phyloP scores from a whole-genome alignment of 2,888 invertebrate genomes.

The Choreutis nemorana region DNA sequence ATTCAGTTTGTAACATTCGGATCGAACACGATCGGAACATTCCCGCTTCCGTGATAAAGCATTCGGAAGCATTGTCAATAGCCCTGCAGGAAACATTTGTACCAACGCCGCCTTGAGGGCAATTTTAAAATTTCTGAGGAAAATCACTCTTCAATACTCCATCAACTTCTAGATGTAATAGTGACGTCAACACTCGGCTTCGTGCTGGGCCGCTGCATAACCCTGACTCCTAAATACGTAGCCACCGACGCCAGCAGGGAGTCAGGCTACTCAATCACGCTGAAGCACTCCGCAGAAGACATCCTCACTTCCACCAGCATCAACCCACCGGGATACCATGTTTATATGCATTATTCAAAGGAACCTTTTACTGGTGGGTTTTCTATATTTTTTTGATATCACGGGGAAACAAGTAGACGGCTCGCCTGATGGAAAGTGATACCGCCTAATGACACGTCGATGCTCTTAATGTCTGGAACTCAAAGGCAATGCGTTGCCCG shows the following conservation, averaged over 20 bases:
- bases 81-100: too few species aligned
- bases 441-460: too few species aligned
- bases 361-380: slow-evolving; percentile 67
- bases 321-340: slow-evolving; percentile 64
- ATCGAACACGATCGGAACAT: too few species aligned
- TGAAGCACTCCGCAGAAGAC: slow-evolving; percentile 54
- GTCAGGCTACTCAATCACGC: slow-evolving; percentile 66
- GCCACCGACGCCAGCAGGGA: slow-evolving; percentile 41
- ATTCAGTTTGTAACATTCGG: too few species aligned
- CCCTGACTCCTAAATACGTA: slow-evolving; percentile 53
- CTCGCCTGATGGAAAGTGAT: too few species aligned
- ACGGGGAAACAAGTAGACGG: too few species aligned
- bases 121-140: not conserved
- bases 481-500: too few species aligned
- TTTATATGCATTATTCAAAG: slow-evolving; percentile 66
- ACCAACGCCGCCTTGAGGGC: too few species aligned
- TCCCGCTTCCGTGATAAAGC: too few species aligned
- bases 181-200: slow-evolving; percentile 57
- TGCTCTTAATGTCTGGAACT: too few species aligned
- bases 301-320: slow-evolving; percentile 26
- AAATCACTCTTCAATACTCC: not conserved
- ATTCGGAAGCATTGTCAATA: too few species aligned
- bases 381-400: slow-evolving; percentile 1
- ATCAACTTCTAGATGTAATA: slow-evolving; percentile 46
- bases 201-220: slow-evolving; percentile 68